Evolutionary conservation across 2,113 vertebrate species (phyloP).

Genomic region (Zonotrichia leucophrys): DNA sequence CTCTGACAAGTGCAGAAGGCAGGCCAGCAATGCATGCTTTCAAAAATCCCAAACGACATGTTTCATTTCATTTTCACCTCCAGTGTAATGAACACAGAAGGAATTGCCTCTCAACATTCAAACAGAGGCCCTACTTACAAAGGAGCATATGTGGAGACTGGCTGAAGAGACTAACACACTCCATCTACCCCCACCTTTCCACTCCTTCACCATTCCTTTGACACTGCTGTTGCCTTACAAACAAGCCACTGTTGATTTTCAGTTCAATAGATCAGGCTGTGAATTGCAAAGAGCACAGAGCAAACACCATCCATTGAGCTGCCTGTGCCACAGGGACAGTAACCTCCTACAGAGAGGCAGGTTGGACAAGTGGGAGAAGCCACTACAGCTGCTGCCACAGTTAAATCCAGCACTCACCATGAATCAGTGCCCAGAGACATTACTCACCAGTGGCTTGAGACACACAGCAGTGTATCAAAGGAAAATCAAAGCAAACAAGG

Average conservation of each 20-base stretch:
- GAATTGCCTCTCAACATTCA: not conserved
- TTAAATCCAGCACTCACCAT: not conserved
- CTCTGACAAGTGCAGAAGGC: not conserved
- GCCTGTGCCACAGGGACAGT: not conserved
- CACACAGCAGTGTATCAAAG: not conserved
- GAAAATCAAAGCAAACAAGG: conserved; percentile 54
- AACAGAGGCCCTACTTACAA: not conserved
- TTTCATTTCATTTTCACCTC: not conserved
- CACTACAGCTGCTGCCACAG: not conserved
- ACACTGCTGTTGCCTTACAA: not conserved
- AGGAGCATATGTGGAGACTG: not conserved
- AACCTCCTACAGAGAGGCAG: not conserved
- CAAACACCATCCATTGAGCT: not conserved
- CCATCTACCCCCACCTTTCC: not conserved
- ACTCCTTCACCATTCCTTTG: not conserved
- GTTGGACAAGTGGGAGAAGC: not conserved
- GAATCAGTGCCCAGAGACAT: conserved; percentile 10
- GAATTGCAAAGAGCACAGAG: not conserved
- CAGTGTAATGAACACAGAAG: not conserved
- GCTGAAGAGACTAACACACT: not conserved
- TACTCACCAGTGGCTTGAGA: conserved; percentile 1
- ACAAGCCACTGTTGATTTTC: not conserved
- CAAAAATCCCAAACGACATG: not conserved
- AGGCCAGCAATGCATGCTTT: not conserved
- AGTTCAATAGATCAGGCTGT: conserved; percentile 6